Evolutionary conservation across 1,140 invertebrate species (phyloP).

Genomic region (Globodera ellingtonae): DNA sequence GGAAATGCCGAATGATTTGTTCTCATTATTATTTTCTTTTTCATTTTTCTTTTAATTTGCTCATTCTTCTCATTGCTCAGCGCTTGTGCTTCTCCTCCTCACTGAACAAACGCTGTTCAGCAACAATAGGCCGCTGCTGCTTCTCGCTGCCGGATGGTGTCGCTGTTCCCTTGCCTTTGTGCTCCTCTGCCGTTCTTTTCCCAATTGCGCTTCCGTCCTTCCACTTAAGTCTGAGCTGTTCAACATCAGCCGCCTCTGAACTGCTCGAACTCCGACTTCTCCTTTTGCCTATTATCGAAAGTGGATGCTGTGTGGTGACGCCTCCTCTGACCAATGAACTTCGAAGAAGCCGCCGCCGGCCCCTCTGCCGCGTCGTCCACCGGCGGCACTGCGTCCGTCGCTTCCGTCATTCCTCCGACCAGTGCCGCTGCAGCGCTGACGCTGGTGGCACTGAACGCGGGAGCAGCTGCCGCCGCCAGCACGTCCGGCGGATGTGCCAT

Average conservation of each 20-base stretch:
- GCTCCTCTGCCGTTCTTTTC: not conserved
- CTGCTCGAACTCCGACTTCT: too few relatives aligned
- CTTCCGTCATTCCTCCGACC: not conserved
- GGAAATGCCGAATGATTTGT: too few relatives aligned
- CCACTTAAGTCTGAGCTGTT: too few relatives aligned
- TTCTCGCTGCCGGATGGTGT: not conserved
- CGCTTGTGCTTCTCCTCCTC: not conserved
- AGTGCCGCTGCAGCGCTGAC: conserved; percentile 26
- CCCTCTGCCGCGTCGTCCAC: not conserved
- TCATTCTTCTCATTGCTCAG: not conserved
- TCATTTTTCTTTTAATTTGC: not conserved
- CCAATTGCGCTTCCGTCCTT: not conserved
- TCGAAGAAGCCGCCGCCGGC: not conserved
- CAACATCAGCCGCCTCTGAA: too few relatives aligned
- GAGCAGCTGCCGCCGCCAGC: conserved; percentile 29
- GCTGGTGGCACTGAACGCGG: conserved; percentile 24
- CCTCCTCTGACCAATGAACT: not conserved
- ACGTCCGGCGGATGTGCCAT: not conserved
- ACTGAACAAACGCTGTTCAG: not conserved
- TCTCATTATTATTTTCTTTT: not conserved
- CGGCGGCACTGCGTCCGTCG: not conserved
- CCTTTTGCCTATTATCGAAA: too few relatives aligned
- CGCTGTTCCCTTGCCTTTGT: too few relatives aligned
- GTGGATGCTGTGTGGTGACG: not conserved
- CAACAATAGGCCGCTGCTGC: too few relatives aligned